A percentile compares a stretch with the other conserved stretches of the same genome.
These are phyloP conservation scores for Phrixothrix hirtus DNA, from an alignment of 2,888 invertebrate species.

Conservation along the genomic window DNA sequence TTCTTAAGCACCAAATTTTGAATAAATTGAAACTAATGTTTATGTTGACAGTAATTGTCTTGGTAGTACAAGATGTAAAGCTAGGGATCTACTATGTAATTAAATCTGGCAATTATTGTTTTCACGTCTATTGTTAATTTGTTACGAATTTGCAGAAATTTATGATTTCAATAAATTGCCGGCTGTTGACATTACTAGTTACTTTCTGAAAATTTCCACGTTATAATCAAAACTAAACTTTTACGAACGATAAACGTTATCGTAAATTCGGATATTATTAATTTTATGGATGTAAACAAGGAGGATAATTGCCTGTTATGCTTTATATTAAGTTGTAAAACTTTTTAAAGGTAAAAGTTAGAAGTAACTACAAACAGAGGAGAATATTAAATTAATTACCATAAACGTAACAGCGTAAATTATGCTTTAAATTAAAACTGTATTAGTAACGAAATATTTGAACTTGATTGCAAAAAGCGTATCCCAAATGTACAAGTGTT, in stretches of 20 bases:
- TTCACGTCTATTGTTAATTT: slow-evolving; percentile 2
- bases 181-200: slow-evolving; percentile 19
- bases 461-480: neutral
- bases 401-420: neutral
- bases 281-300: slow-evolving; percentile 30
- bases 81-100: neutral
- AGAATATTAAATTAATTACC: neutral
- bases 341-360: neutral
- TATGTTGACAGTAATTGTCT: too few species aligned
- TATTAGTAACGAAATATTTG: neutral
- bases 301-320: slow-evolving; percentile 19
- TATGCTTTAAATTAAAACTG: neutral
- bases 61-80: too few species aligned
- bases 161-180: slow-evolving; percentile 18
- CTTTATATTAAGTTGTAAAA: slow-evolving; percentile 15
- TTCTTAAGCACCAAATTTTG: too few species aligned
- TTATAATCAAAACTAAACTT: slow-evolving; percentile 21
- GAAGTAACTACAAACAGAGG: neutral
- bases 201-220: slow-evolving; percentile 11
- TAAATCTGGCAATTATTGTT: slow-evolving; percentile 1
- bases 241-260: slow-evolving; percentile 25
- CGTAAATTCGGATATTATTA: slow-evolving; percentile 28
- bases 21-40: too few species aligned
- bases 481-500: too few species aligned
- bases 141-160: slow-evolving; percentile 10